These are phyloP conservation scores for Oppia nitens DNA, from an alignment of 1,140 invertebrate genomes.

Conservation along the genomic window DNA sequence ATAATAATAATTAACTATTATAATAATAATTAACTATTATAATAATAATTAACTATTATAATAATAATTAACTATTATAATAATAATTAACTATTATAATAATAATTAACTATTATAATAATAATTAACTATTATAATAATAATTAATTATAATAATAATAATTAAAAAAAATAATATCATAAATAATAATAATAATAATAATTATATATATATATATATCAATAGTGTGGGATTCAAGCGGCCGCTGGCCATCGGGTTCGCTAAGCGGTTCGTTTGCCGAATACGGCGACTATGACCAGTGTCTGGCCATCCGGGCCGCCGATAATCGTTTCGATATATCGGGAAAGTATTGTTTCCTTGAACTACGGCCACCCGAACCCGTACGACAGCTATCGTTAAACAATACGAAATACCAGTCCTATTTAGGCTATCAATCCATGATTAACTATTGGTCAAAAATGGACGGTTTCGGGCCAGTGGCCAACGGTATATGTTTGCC, in stretches of 20 bases:
- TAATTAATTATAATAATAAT: no score
- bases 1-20: no score
- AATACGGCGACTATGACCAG: conserved; percentile 24
- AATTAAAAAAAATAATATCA: no score
- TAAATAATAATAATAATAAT: no score
- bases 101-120: no score
- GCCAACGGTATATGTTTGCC: conserved; percentile 8
- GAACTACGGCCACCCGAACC: background rate
- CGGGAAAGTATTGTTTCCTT: conserved; percentile 7
- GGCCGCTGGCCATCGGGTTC: conserved; percentile 18
- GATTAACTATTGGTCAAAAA: background rate
- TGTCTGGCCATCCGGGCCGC: conserved; percentile 17
- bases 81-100: no score
- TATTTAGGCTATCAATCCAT: background rate
- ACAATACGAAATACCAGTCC: background rate
- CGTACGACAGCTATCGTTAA: background rate
- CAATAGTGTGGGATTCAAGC: conserved; percentile 9
- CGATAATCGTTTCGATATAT: background rate
- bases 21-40: no score
- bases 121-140: no score
- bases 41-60: no score
- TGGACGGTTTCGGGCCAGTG: background rate
- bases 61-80: no score
- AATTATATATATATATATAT: no score
- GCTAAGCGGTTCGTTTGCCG: conserved; percentile 21